These are phyloP conservation scores for Zeuzera pyrina DNA, from an alignment of 2,888 invertebrate species.

Conservation along the genomic window DNA sequence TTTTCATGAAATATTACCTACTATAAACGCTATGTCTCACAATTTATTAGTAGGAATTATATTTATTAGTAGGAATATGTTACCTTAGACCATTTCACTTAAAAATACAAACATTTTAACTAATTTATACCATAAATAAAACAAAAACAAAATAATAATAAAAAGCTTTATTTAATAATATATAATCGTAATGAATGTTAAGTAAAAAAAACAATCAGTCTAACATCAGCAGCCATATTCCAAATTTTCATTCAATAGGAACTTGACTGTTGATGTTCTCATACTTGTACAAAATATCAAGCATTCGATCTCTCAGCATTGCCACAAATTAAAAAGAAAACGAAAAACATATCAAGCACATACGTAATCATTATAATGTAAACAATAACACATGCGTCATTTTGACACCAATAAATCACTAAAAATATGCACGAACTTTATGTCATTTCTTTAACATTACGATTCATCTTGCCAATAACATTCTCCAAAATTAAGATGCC, in stretches of 20 bases:
- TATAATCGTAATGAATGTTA: slow-evolving; percentile 12
- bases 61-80: neutral
- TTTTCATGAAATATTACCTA: slow-evolving; percentile 10
- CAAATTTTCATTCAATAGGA: slow-evolving; percentile 23
- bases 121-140: slow-evolving; percentile 11
- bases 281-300: slow-evolving; percentile 22
- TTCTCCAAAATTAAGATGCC: too few relatives aligned
- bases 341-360: too few relatives aligned
- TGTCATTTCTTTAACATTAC: too few relatives aligned
- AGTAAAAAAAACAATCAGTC: slow-evolving; percentile 34
- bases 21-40: too few relatives aligned
- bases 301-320: too few relatives aligned
- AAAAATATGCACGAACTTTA: too few relatives aligned
- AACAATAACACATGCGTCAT: too few relatives aligned
- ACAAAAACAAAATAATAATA: slow-evolving; percentile 18
- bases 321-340: too few relatives aligned
- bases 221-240: slow-evolving; percentile 38
- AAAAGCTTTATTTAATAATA: slow-evolving; percentile 10
- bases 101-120: neutral
- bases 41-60: neutral
- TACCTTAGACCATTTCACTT: neutral
- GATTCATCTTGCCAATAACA: too few relatives aligned
- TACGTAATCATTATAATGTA: too few relatives aligned
- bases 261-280: slow-evolving; percentile 39
- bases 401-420: too few relatives aligned